Evolutionary conservation across 2,797 vertebrate genomes (phyloP), one percentile per base, ranked within the genome.

Genomic region (Darevskia mixta): DNA sequence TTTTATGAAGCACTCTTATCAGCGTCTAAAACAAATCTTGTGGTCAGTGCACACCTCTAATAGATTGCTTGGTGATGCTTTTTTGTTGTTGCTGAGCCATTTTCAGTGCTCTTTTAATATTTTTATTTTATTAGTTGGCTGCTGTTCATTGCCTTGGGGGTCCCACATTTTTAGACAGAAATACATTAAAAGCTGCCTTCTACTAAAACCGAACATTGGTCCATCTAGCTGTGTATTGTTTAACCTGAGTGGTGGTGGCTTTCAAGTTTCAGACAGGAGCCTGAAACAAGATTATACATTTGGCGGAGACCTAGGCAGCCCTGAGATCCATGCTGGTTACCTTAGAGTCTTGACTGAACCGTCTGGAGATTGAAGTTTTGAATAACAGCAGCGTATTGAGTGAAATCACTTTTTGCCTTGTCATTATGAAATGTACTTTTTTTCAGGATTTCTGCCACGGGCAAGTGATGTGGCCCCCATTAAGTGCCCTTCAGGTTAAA

Each of bases 381-480:
- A 71, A 80, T 71, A 79, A 38, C 15, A 64, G 4, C 9, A 29
- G 41, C 72, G 49, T 78, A 83, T 35, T 38, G 67, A 78, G 41
- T 69, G 25, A 55, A 64, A 81, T 11, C 58, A 41, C n/a, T 29
- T 23, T 11, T 38, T 35, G 18, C 72, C 38, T 5, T 29, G 76
- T 11, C 0, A 35, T 0, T 67, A 79, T 78, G 78, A 61, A 86
- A 32, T 45, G 0, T 2, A 3, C 29, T 79, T 94, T 87, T 0
- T 93, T 93, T 73, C 95, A 99, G 99, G 99, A 99, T 93, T 99
- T 99, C 97, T 99, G 99, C 92, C 99, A 99, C 0, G 98, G 99
- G 35, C 99, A 99, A 95, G 98, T 99, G 95, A 99, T 99, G 99
- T 99, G 99, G 99, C 99, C 99, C 0, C 98, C 99, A 0, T 97